These are phyloP conservation scores for Strigamia transsilvanica DNA, from an alignment of 2,888 invertebrate species.

Conservation along the genomic window DNA sequence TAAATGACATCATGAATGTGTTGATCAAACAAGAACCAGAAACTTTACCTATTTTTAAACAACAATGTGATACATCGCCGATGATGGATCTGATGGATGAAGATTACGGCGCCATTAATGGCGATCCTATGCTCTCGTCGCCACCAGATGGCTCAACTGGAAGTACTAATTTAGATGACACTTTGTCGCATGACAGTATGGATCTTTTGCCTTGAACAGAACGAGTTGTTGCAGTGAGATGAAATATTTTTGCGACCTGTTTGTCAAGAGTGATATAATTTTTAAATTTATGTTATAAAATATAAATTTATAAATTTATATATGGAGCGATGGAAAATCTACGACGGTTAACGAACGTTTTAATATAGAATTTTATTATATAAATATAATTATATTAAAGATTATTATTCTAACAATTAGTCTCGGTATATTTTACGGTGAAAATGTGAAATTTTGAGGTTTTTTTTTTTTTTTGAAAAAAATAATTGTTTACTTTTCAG, in stretches of 20 bases:
- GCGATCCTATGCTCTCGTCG: slow-evolving; percentile 72
- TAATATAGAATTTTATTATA: not conserved
- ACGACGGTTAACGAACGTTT: not conserved
- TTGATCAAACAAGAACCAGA: slow-evolving; percentile 63
- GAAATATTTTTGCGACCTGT: not conserved
- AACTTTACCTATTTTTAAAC: not conserved
- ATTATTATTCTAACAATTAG: not conserved
- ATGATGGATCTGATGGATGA: slow-evolving; percentile 76
- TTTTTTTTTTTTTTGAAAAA: no score
- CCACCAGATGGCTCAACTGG: slow-evolving; percentile 63
- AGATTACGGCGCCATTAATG: slow-evolving; percentile 65
- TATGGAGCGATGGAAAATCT: not conserved
- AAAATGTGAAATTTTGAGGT: not conserved
- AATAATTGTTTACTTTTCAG: not conserved
- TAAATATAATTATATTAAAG: not conserved
- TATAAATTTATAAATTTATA: not conserved
- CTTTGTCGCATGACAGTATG: slow-evolving; percentile 52
- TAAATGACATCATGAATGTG: slow-evolving; percentile 60
- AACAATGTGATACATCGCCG: slow-evolving; percentile 30
- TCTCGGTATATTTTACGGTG: not conserved
- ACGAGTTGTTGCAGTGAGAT: not conserved
- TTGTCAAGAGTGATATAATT: no score
- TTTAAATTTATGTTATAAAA: no score
- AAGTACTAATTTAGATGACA: slow-evolving; percentile 30
- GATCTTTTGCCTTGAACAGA: slow-evolving; percentile 37